Evolutionary conservation across 2,888 invertebrate species (phyloP), one percentile per base, ranked within the genome.

Genomic region (Stenurella melanura): DNA sequence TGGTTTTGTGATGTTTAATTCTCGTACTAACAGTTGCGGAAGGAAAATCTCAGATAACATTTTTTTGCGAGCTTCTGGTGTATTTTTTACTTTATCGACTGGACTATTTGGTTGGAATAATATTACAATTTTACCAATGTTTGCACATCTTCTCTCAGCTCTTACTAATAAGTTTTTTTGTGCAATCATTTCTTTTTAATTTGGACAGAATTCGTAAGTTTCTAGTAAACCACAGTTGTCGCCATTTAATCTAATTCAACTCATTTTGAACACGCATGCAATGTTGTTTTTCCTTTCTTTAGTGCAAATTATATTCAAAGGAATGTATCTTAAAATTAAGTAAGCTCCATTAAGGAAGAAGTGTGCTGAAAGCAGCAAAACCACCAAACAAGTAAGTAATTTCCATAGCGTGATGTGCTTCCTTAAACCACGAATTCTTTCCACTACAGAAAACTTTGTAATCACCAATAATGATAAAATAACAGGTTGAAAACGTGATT

Each of bases 321-420:
- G 50, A 50, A 50, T 50, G 50, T 50, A 50, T n/a, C n/a, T 50
- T 50, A 50, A n/a, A 50, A 50, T n/a, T 50, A 50, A 50, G n/a
- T 50, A 50, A 50, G 15, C 15, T 50, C 50, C 50, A 50, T 50
- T 50, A 50, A 50, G 50, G 4, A 15, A n/a, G n/a, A 50, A 50
- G n/a, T 50, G 50, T 50, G 50, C 6, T 50, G 50, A 50, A 50
- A 50, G n/a, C n/a, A n/a, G 15, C 50, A 50, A 42, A 50, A n/a
- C 50, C 50, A 50, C 50, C 50, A 50, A 50, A 50, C n/a, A 50
- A 50, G 50, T n/a, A 50, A 50, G n/a, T 50, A 50, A 50, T 50
- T 50, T 50, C n/a, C 15, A n/a, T 50, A 50, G 50, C 50, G 50
- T 50, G 50, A 50, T 50, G 50, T 50, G 50, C n/a, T 50, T 26